Base-by-base conservation (phyloP, 2,113 vertebrate species). In the Actenoides lindsayi region DNA sequence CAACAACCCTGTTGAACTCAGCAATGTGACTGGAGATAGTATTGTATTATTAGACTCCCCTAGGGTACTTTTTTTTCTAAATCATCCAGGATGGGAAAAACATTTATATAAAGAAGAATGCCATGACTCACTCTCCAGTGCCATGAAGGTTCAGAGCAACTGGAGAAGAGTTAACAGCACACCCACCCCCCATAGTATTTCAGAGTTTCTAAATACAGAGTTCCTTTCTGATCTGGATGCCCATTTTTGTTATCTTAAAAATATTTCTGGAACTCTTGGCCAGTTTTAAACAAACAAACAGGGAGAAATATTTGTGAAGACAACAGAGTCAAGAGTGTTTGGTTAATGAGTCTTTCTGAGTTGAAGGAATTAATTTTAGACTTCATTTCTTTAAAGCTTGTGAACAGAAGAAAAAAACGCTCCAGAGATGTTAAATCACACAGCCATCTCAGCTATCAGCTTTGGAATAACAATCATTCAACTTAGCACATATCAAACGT, bases 181-280 rank as follows among this genome's bases (percentile, higher is more conserved):
- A 89, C 60, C 48, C 57, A 44, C 15, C 42, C 33, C n/a, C n/a
- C 46, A 31, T 6, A 63, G 73, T 88, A 94, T 80, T 70, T 83
- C 63, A 67, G 54, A 65, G 62, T 83, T 93, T 93, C 94, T 96
- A 95, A 96, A 96, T 83, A 83, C 50, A 74, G 95, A 94, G 65
- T 77, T 96, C 62, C 89, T 91, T 74, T 96, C 68, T 16, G 24
- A 89, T 73, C 70, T 83, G 46, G 70, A 87, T 96, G 81, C 89
- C 87, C 83, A 28, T 94, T 95, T 96, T 77, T 93, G 83, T 96
- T 96, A 97, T 96, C 95, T 87, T 76, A 62, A 62, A 96, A 97
- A 81, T 89, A 98, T 96, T 97, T 97, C 92, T 95, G 96, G 94
- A 95, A 96, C 78, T 94, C 48, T 79, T 90, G 80, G 81, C 86